Evolutionary conservation across 1,140 invertebrate species (phyloP).

Genomic region (Pararge aegeria): DNA sequence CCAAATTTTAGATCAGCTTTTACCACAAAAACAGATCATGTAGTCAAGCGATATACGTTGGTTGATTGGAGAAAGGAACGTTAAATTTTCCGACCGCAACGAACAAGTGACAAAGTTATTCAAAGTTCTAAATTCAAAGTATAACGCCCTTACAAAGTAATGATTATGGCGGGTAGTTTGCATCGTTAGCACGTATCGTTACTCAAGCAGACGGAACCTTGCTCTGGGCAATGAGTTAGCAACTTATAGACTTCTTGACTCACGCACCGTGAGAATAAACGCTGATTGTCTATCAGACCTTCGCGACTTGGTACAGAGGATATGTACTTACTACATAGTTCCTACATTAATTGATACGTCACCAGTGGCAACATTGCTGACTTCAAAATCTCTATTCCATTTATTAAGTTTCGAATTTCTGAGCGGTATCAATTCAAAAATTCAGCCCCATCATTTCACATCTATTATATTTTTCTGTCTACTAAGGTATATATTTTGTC

Average conservation of each 20-base stretch:
- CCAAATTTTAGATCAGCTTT: too few relatives aligned
- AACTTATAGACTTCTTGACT: slow-evolving; percentile 33
- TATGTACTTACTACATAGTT: not conserved
- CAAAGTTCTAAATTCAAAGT: not conserved
- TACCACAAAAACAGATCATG: too few relatives aligned
- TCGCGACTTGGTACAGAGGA: slow-evolving; percentile 17
- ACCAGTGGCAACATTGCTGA: not conserved
- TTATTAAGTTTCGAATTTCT: too few relatives aligned
- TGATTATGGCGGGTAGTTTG: slow-evolving; percentile 34
- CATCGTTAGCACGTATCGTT: slow-evolving; percentile 63
- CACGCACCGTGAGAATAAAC: slow-evolving; percentile 58
- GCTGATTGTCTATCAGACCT: slow-evolving; percentile 37
- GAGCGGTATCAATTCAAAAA: too few relatives aligned
- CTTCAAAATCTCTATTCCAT: too few relatives aligned
- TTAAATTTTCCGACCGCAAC: too few relatives aligned
- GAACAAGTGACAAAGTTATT: too few relatives aligned
- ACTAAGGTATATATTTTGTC: too few relatives aligned
- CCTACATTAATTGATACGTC: slow-evolving; percentile 21
- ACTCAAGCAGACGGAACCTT: slow-evolving; percentile 51
- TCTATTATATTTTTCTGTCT: too few relatives aligned
- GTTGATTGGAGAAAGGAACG: too few relatives aligned
- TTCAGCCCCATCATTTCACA: too few relatives aligned
- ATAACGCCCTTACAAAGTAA: slow-evolving; percentile 12
- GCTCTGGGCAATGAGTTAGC: slow-evolving; percentile 32
- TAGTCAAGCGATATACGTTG: too few relatives aligned